Percentiles rank a stretch among this genome's conserved stretches.
phyloP scores from a whole-genome alignment of 2,888 invertebrate genomes.

The Chromoteleia sp. region DNA sequence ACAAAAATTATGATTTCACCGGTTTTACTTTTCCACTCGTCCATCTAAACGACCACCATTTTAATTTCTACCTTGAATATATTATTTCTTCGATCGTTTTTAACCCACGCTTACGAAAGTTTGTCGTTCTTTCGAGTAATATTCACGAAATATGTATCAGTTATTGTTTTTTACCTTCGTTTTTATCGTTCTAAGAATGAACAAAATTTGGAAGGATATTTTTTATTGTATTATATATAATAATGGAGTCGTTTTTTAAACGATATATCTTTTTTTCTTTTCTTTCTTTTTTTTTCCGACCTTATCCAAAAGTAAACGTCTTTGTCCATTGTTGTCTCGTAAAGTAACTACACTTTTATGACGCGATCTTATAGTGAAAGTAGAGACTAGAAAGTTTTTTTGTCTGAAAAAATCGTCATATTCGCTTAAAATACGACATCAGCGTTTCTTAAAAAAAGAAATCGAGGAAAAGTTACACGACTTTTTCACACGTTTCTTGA shows the following conservation, averaged over 20 bases:
- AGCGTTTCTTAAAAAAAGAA: conserved; percentile 26
- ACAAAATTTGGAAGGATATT: too few relatives aligned
- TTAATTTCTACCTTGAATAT: not conserved
- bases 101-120: not conserved
- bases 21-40: conserved; percentile 12
- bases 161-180: too few relatives aligned
- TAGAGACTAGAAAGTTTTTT: conserved; percentile 49
- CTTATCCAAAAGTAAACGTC: not conserved
- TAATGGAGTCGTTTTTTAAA: too few relatives aligned
- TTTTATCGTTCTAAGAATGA: too few relatives aligned
- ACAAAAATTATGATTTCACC: conserved; percentile 16
- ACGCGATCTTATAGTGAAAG: conserved; percentile 32
- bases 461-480: conserved; percentile 60
- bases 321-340: not conserved
- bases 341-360: conserved; percentile 19
- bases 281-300: conserved; percentile 1
- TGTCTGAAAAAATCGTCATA: conserved; percentile 34
- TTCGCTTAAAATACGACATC: conserved; percentile 15
- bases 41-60: not conserved
- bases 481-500: conserved; percentile 72
- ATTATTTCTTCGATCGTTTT: not conserved
- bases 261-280: too few relatives aligned
- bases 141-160: too few relatives aligned
- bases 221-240: too few relatives aligned
- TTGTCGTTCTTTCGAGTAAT: too few relatives aligned